Conservation (phyloP, 2,113 vertebrate genomes). For the Plecturocebus donacophilus region DNA sequence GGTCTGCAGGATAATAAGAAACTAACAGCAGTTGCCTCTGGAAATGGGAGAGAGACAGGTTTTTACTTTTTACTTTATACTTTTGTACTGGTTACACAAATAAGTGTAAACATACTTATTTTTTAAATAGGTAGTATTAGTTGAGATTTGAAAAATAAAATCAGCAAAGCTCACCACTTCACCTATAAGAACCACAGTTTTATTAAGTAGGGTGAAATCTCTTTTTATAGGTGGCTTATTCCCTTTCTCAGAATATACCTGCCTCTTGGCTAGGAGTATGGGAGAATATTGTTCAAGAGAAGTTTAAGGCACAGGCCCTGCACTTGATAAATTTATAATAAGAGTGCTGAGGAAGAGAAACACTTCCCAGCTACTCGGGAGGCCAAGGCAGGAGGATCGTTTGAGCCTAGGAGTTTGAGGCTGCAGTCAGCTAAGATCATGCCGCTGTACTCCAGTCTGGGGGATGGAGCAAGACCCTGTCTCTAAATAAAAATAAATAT, state of each 20-base stretch:
- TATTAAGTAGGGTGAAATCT: neutral
- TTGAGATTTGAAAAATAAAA: conserved; percentile 1
- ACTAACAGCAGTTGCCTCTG: neutral
- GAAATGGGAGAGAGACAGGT: neutral
- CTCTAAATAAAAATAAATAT: too few relatives aligned
- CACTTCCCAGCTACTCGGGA: too few relatives aligned
- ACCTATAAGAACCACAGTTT: neutral
- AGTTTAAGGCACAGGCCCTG: neutral
- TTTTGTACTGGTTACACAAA: neutral
- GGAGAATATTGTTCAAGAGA: neutral
- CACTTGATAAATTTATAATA: neutral
- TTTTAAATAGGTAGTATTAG: neutral
- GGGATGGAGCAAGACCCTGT: too few relatives aligned
- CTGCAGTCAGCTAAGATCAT: too few relatives aligned
- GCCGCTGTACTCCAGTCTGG: too few relatives aligned
- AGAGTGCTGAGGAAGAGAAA: neutral
- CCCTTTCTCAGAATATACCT: neutral
- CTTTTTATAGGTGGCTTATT: neutral
- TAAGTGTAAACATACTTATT: neutral
- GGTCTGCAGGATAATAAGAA: neutral
- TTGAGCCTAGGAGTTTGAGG: too few relatives aligned
- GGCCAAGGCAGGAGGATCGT: too few relatives aligned
- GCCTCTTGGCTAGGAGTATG: neutral
- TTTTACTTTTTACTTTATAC: neutral
- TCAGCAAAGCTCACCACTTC: neutral